Percentiles rank a stretch among this genome's conserved stretches.
phyloP scores from a whole-genome alignment of 2,888 invertebrate species.

The Drosophila setosimentum region DNA sequence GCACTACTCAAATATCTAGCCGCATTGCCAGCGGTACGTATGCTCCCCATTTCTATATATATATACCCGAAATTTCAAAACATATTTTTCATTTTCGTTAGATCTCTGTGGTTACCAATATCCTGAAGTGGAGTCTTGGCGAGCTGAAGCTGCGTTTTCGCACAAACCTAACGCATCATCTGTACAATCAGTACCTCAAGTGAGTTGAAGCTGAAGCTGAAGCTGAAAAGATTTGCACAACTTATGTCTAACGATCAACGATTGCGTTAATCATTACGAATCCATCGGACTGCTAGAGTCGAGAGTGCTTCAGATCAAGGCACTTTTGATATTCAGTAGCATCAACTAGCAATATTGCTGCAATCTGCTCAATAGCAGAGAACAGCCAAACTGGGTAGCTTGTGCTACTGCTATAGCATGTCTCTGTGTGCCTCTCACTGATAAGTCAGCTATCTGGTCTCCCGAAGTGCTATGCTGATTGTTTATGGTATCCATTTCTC shows the following conservation, averaged over 20 bases:
- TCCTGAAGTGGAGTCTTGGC: conserved; percentile 97
- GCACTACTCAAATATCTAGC: conserved; percentile 92
- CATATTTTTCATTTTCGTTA: conserved; percentile 74
- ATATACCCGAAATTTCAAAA: not conserved
- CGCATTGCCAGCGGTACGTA: conserved; percentile 93
- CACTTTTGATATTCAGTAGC: not conserved
- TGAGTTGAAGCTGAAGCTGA: conserved; percentile 88
- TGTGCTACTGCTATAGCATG: not conserved
- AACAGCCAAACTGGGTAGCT: not conserved
- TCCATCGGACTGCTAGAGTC: not conserved
- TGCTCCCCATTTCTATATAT: not conserved
- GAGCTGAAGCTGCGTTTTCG: conserved; percentile 96
- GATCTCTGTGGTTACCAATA: conserved; percentile 97
- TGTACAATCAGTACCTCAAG: conserved; percentile 97
- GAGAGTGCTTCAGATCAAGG: not conserved
- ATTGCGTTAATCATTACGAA: not conserved
- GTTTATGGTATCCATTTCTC: not conserved
- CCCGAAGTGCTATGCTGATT: not conserved
- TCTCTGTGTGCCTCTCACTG: not conserved
- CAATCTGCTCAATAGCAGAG: not conserved
- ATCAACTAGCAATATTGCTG: not conserved
- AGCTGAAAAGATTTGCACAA: not conserved
- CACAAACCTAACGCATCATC: conserved; percentile 93
- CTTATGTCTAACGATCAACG: not conserved
- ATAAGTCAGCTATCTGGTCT: not conserved